Percentiles rank a stretch among this genome's conserved stretches.
Evolutionary conservation across 2,113 vertebrate species (phyloP).

Genomic region (Chloropsis cyanopogon): DNA sequence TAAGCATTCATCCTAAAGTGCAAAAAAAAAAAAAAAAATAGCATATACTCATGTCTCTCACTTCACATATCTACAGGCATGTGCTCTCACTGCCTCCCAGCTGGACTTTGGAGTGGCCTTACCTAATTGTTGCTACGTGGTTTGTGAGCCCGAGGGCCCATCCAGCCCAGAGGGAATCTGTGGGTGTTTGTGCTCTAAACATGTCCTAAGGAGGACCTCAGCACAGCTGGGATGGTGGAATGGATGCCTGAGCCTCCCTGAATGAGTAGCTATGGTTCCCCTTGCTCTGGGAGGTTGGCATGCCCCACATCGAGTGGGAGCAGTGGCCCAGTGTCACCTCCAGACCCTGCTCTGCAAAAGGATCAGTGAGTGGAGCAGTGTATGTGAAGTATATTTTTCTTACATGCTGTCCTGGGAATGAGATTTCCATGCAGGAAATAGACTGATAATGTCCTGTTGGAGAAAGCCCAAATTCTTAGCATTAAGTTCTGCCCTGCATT

Average conservation of each 20-base stretch:
- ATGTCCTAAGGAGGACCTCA: neutral
- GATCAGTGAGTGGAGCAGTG: neutral
- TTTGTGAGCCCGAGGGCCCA: neutral
- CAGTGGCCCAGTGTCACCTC: neutral
- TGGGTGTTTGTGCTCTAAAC: neutral
- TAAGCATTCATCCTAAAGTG: neutral
- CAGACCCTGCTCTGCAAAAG: neutral
- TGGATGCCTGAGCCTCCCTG: neutral
- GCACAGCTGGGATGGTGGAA: neutral
- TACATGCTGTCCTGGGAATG: neutral
- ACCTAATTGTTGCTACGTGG: rapidly evolving
- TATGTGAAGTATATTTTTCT: neutral
- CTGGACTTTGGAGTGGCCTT: neutral
- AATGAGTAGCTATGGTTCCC: neutral
- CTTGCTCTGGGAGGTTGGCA: neutral
- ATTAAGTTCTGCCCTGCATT: rapidly evolving
- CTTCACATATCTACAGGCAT: neutral
- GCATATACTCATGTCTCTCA: neutral
- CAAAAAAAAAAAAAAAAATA: neutral
- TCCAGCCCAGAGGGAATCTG: neutral
- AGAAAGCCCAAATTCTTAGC: neutral
- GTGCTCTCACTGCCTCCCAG: neutral
- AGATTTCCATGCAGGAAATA: neutral
- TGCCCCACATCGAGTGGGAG: neutral
- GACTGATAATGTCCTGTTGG: neutral